Evolutionary conservation across 2,113 vertebrate genomes (phyloP), one percentile per base, ranked within the genome.

Genomic region (Ondatra zibethicus): DNA sequence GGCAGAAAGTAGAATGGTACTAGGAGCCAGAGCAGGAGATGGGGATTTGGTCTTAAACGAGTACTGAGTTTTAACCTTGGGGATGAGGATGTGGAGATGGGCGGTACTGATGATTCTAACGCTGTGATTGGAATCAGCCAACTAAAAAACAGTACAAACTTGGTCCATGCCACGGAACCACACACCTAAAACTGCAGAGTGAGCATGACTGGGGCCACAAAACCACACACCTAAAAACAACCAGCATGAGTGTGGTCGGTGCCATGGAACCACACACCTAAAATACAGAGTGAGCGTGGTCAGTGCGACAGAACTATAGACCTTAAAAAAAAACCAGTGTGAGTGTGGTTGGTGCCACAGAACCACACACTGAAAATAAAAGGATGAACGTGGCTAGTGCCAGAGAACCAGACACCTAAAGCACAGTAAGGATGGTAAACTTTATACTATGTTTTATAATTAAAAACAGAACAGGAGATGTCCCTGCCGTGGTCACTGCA

Each of bases 401-500:
- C 36, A 73, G 36, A 8, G 70, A 39, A 73, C 70, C 19, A 73
- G 58, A 21, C 6, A 6, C 55, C 80, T 27, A 61, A 75, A 55
- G 55, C 78, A n/a, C 50, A 6, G 29, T 33, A 55, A 81, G 19
- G 31, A 4, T 55, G 78, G 33, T 33, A n/a, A 55, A 58, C 33
- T n/a, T 36, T 55, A 36, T 33, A 80, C 23, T 39, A 21, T 19
- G 45, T 68, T 81, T 80, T 63, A 55, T 7, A 36, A 31, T 36
- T 25, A 36, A 73, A 58, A 39, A 10, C 47, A 47, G 39, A 76
- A 33, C 11, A 11, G 2, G 66, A 80, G 39, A 12, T 25, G 47
- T 8, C 47, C 33, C 63, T 31, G 13, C 11, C 7, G 0, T 16
- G 1, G 3, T 11, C 58, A 36, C n/a, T 12, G 29, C 55, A 19